These are phyloP conservation scores for Catajapyx aquilonaris DNA, from an alignment of 1,140 invertebrate species.

Conservation along the genomic window DNA sequence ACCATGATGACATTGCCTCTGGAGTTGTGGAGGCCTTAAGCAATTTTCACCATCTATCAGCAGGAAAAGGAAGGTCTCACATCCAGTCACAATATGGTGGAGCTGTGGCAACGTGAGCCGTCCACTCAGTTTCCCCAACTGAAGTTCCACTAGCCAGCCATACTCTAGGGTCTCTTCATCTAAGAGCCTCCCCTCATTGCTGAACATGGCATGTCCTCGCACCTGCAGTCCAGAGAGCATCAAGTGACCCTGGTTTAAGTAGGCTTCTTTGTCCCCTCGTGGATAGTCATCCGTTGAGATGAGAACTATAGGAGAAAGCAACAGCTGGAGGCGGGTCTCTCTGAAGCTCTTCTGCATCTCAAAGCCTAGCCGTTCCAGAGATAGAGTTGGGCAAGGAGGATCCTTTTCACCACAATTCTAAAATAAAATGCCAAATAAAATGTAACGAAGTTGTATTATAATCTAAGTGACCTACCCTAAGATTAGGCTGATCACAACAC, in stretches of 20 bases:
- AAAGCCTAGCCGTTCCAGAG: conserved; percentile 79
- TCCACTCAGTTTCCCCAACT: conserved; percentile 58
- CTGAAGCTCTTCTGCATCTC: conserved; percentile 87
- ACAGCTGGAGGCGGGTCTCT: conserved; percentile 75
- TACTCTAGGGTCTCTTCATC: conserved; percentile 93
- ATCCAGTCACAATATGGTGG: conserved; percentile 59
- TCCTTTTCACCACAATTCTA: conserved; percentile 64
- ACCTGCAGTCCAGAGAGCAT: conserved; percentile 49
- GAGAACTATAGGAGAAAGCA: conserved; percentile 72
- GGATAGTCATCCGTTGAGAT: conserved; percentile 48
- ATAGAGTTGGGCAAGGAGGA: conserved; percentile 71
- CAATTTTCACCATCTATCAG: conserved; percentile 75
- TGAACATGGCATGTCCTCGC: conserved; percentile 93
- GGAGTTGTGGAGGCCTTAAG: conserved; percentile 49
- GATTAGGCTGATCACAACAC: not conserved
- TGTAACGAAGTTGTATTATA: conserved; percentile 1
- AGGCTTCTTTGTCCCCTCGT: conserved; percentile 41
- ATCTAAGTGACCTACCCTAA: conserved; percentile 1
- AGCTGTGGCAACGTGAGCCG: conserved; percentile 60
- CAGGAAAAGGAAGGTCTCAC: conserved; percentile 75
- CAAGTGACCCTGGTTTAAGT: conserved; percentile 71
- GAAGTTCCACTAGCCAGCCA: conserved; percentile 74
- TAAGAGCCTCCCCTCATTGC: conserved; percentile 63
- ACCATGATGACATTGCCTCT: conserved; percentile 68
- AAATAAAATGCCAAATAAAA: conserved; percentile 10